A percentile compares a stretch with the other conserved stretches of the same genome.
Evolutionary conservation across 2,797 vertebrate species (phyloP).

Genomic region (Spatula versicolor): DNA sequence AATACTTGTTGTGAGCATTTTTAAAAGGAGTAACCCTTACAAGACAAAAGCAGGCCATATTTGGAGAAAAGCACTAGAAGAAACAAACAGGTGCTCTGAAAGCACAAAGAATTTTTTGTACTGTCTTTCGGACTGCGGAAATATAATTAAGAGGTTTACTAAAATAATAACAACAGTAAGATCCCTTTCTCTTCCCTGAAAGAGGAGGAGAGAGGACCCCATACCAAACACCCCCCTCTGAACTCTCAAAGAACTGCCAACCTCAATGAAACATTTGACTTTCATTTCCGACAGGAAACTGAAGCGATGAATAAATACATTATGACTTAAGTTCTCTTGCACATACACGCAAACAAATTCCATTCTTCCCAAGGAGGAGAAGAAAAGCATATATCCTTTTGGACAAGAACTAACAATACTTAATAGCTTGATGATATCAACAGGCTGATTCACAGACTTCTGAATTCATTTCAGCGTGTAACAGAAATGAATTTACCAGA

Average conservation of each 20-base stretch:
- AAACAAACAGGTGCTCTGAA: background rate
- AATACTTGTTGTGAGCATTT: background rate
- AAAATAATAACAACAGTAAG: background rate
- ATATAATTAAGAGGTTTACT: background rate
- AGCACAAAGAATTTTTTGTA: background rate
- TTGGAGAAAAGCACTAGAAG: background rate
- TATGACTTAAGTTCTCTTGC: conserved; percentile 21
- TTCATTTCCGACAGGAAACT: conserved; percentile 56
- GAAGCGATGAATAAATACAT: conserved; percentile 17
- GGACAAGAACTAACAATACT: conserved; percentile 54
- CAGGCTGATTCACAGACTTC: conserved; percentile 56
- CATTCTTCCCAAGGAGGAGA: conserved; percentile 45
- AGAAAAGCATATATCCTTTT: conserved; percentile 58
- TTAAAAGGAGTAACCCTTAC: background rate
- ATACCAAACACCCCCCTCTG: background rate
- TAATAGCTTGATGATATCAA: conserved; percentile 58
- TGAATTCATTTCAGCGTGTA: conserved; percentile 58
- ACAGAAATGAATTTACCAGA: conserved; percentile 68
- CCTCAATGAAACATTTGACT: conserved; percentile 46
- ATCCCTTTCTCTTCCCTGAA: background rate
- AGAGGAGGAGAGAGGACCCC: background rate
- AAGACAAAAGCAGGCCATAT: background rate
- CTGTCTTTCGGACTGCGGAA: background rate
- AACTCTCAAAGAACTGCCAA: conserved; percentile 40
- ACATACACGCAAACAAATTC: conserved; percentile 33